Evolutionary conservation across 2,888 invertebrate species (phyloP).

Genomic region (Callinectes sapidus): DNA sequence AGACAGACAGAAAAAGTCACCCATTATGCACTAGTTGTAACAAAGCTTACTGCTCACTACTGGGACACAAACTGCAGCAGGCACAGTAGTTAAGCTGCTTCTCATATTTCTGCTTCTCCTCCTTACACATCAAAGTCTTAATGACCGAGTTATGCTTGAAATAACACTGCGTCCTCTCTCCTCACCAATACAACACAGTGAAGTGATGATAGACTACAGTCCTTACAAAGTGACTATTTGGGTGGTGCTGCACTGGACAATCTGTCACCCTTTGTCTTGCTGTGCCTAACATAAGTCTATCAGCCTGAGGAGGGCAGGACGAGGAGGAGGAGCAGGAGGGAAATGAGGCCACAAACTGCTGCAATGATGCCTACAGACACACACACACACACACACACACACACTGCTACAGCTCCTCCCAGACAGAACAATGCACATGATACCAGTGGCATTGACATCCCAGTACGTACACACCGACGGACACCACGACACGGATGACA

Average conservation of each 20-base stretch:
- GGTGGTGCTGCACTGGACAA: neutral
- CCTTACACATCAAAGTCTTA: neutral
- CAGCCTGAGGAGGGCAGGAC: neutral
- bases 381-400: constrained; percentile 8
- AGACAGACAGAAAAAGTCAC: neutral
- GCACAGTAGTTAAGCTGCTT: neutral
- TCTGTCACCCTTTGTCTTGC: neutral
- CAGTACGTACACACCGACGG: neutral
- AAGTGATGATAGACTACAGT: neutral
- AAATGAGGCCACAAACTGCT: neutral
- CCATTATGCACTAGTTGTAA: neutral
- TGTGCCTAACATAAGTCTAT: too few relatives aligned
- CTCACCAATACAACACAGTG: neutral
- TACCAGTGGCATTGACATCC: neutral
- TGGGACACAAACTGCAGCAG: neutral
- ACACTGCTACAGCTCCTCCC: neutral
- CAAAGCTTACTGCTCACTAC: neutral
- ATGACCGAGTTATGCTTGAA: neutral
- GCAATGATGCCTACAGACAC: neutral
- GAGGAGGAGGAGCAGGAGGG: neutral
- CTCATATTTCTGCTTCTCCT: neutral
- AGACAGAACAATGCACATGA: neutral
- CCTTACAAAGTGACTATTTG: neutral
- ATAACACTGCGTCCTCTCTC: neutral
- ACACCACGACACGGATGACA: neutral